A percentile compares a stretch with the other conserved stretches of the same genome.
phyloP scores from a whole-genome alignment of 2,797 vertebrate species.

The Macrochelys suwanniensis region DNA sequence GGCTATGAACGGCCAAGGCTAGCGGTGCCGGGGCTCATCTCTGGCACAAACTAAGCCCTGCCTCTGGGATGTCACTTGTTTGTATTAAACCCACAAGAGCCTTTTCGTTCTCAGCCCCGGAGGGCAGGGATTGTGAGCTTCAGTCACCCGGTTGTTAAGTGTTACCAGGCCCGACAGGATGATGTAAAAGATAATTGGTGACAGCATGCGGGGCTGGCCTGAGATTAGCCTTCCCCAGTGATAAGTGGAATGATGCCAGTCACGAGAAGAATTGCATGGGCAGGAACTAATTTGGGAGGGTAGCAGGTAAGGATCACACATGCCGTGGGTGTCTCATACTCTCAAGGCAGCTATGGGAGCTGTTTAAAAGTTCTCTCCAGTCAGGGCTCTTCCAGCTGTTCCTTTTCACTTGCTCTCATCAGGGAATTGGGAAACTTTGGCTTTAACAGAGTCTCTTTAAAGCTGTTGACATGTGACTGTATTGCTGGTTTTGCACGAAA shows the following conservation, averaged over 20 bases:
- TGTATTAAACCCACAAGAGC: rapidly evolving
- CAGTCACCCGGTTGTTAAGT: neutral
- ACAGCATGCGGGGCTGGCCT: neutral
- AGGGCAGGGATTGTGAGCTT: neutral
- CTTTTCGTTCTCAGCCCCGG: neutral
- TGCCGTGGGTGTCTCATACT: slow-evolving; percentile 27
- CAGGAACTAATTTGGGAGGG: neutral
- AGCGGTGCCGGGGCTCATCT: too few relatives aligned
- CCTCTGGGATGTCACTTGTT: too few relatives aligned
- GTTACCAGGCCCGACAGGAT: slow-evolving; percentile 38
- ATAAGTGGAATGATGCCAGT: neutral
- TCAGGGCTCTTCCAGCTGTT: neutral
- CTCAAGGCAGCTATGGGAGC: neutral
- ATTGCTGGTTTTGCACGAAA: neutral
- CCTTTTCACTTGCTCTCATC: neutral
- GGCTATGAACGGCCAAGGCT: too few relatives aligned
- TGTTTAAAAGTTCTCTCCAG: slow-evolving; percentile 40
- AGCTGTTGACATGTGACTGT: neutral
- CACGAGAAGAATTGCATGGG: neutral
- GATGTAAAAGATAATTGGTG: slow-evolving; percentile 26
- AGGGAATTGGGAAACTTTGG: slow-evolving; percentile 48
- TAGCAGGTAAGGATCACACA: neutral
- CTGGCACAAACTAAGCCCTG: too few relatives aligned
- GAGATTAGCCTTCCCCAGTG: slow-evolving; percentile 28
- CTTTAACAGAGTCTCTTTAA: neutral